These are phyloP conservation scores for Steinernema feltiae DNA, from an alignment of 1,140 invertebrate species.

Conservation along the genomic window DNA sequence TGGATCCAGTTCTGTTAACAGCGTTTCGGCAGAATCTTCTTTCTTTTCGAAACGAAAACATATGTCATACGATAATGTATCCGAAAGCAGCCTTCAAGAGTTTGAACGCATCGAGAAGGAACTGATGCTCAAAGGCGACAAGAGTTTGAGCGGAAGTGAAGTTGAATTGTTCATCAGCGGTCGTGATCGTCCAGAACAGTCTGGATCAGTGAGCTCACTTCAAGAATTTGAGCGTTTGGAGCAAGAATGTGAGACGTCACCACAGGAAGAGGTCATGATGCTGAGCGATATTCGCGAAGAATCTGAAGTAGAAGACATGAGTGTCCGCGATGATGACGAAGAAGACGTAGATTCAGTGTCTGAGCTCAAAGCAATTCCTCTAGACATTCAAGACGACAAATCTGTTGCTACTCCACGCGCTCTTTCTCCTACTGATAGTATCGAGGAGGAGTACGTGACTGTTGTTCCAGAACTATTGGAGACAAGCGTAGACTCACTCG, in stretches of 20 bases:
- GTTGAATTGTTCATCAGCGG: slow-evolving; percentile 31
- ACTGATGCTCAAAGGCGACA: slow-evolving; percentile 30
- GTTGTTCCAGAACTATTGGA: slow-evolving; percentile 34
- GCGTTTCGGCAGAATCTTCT: slow-evolving; percentile 16
- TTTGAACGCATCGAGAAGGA: slow-evolving; percentile 48
- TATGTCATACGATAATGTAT: slow-evolving; percentile 41
- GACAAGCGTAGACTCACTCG: slow-evolving; percentile 50
- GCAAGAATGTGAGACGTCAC: slow-evolving; percentile 33
- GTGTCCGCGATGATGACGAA: slow-evolving; percentile 44
- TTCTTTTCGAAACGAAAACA: slow-evolving; percentile 37
- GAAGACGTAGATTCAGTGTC: slow-evolving; percentile 29
- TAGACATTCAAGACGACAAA: slow-evolving; percentile 35
- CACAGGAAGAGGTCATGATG: slow-evolving; percentile 40
- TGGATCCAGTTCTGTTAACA: slow-evolving; percentile 19
- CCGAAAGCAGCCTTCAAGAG: slow-evolving; percentile 45
- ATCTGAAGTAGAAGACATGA: slow-evolving; percentile 50
- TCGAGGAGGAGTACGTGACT: slow-evolving; percentile 31
- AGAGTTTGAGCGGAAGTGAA: slow-evolving; percentile 28
- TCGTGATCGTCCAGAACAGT: slow-evolving; percentile 19
- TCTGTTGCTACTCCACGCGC: slow-evolving; percentile 21
- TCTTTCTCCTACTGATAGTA: slow-evolving; percentile 38
- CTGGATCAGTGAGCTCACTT: slow-evolving; percentile 45
- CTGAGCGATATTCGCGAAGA: slow-evolving; percentile 48
- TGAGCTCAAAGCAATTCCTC: slow-evolving; percentile 29
- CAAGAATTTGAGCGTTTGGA: slow-evolving; percentile 51